phyloP scores from a whole-genome alignment of 2,797 vertebrate genomes.

The Sylvilagus floridanus region DNA sequence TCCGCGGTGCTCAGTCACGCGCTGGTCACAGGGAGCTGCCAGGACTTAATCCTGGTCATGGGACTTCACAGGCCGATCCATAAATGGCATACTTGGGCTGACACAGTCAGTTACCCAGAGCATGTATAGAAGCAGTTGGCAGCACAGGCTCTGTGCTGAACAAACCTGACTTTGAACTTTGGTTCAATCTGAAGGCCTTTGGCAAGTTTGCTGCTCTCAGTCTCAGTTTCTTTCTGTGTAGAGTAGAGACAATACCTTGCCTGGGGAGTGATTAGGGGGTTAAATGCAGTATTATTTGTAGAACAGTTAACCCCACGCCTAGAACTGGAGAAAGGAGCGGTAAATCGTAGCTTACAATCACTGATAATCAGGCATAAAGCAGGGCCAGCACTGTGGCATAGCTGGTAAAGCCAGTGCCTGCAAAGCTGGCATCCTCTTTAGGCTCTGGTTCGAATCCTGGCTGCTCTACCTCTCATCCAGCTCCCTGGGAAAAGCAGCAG shows the following conservation, averaged over 20 bases:
- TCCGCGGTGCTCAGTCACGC: constrained; percentile 19
- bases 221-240: constrained; percentile 3
- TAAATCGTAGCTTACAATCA: not conserved
- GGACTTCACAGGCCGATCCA: not conserved
- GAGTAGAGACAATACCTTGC: not conserved
- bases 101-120: not conserved
- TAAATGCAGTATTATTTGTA: not conserved
- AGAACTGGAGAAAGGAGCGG: not conserved
- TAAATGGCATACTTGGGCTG: not conserved
- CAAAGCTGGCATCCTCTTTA: too few species aligned
- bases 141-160: not conserved
- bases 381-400: too few species aligned
- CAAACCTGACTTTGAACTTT: not conserved
- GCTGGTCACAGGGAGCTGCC: constrained; percentile 42
- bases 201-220: not conserved
- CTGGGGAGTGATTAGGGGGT: not conserved
- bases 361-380: not conserved
- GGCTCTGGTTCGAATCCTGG: too few species aligned
- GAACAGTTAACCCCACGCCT: not conserved
- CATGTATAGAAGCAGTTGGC: not conserved
- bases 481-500: too few species aligned
- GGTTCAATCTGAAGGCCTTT: not conserved
- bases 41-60: constrained; percentile 22
- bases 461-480: too few species aligned
- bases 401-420: too few species aligned